These are phyloP conservation scores for Vicugna pacos DNA, from an alignment of 2,113 vertebrate species.

Conservation along the genomic window DNA sequence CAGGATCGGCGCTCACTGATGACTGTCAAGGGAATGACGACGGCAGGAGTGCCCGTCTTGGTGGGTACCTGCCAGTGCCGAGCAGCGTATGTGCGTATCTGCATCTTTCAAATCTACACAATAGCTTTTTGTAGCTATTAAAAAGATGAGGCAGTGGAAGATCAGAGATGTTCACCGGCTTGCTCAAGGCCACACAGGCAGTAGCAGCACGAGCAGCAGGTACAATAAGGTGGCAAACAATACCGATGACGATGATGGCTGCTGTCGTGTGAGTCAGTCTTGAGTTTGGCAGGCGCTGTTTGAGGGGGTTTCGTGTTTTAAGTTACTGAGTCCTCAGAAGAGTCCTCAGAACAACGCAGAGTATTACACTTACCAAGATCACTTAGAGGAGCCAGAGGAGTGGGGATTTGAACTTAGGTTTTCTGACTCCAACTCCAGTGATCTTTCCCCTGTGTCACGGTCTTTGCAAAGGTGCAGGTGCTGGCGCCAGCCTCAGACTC, in stretches of 20 bases:
- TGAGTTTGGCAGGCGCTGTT: background rate
- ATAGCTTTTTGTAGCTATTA: background rate
- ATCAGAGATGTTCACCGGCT: background rate
- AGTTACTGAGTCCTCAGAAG: background rate
- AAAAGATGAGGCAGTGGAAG: background rate
- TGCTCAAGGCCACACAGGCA: background rate
- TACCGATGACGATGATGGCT: background rate
- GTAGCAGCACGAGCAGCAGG: background rate
- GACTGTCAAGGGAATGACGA: background rate
- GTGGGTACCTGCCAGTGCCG: background rate
- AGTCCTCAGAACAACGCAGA: background rate
- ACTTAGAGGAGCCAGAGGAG: background rate
- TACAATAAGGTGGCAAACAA: background rate
- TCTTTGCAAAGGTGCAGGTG: background rate
- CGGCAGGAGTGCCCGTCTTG: background rate
- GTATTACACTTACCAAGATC: background rate
- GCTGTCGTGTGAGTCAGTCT: background rate
- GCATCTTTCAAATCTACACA: background rate
- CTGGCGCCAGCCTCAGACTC: background rate
- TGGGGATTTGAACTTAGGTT: background rate
- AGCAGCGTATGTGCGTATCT: background rate
- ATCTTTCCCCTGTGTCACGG: background rate
- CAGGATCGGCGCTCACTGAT: fast-evolving
- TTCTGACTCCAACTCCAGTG: background rate
- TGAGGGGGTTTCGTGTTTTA: background rate